These are phyloP conservation scores for Amphimedon queenslandica DNA, from an alignment of 37 sponge, comb jelly and placozoan species.

Conservation along the genomic window DNA sequence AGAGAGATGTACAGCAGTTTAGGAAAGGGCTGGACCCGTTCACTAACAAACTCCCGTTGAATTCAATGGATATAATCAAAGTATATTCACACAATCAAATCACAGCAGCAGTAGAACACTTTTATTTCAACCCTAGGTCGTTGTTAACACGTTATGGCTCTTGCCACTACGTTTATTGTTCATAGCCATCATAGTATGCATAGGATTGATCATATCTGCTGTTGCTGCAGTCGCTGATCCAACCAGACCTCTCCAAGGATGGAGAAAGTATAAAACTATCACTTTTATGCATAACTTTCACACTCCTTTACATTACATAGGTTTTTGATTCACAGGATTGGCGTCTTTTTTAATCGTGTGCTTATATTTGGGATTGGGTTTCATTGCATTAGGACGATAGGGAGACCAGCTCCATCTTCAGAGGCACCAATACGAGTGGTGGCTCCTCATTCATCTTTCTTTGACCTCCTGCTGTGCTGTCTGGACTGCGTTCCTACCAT, in stretches of 20 bases:
- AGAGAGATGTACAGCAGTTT: too few relatives aligned
- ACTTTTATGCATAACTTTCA: too few relatives aligned
- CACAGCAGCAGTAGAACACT: too few relatives aligned
- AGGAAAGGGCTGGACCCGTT: too few relatives aligned
- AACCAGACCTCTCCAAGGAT: neutral
- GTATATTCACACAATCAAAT: too few relatives aligned
- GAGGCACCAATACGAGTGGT: conserved; percentile 61
- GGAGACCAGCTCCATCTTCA: conserved; percentile 6
- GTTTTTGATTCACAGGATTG: conserved; percentile 11
- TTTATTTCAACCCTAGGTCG: neutral
- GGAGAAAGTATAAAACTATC: conserved; percentile 8
- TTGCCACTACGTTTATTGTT: conserved; percentile 1
- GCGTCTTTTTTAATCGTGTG: neutral
- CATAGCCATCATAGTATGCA: neutral
- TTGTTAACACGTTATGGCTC: neutral
- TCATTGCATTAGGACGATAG: conserved; percentile 47
- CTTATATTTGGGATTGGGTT: conserved; percentile 61
- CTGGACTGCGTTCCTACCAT: conserved; percentile 25
- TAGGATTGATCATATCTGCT: neutral
- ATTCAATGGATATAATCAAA: too few relatives aligned
- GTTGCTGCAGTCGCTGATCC: neutral
- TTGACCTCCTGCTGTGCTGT: conserved; percentile 42
- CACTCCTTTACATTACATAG: too few relatives aligned
- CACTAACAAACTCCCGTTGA: too few relatives aligned
- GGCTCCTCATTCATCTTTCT: conserved; percentile 57